Percentiles rank a stretch among this genome's conserved stretches.
Evolutionary conservation across 2,888 invertebrate species (phyloP).

Genomic region (Lasioglossum morio): DNA sequence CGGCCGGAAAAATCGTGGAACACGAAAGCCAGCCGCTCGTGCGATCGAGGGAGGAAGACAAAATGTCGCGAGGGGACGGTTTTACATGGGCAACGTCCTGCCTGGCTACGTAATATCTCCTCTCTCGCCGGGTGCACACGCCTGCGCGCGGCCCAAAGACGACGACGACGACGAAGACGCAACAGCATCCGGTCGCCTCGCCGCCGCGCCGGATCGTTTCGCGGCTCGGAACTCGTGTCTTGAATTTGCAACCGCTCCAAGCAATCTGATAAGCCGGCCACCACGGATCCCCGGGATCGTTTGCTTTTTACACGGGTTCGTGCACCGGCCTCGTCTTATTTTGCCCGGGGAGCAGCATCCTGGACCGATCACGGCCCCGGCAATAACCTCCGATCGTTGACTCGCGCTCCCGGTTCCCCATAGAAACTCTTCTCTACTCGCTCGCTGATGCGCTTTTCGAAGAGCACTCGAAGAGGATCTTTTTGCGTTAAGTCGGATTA

Average conservation of each 20-base stretch:
- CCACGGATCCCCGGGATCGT: constrained; percentile 10
- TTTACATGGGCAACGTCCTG: constrained; percentile 57
- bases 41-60: constrained; percentile 49
- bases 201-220: constrained; percentile 31
- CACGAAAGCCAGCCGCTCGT: constrained; percentile 68
- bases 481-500: neutral
- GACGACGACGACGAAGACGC: neutral
- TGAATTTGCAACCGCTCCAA: constrained; percentile 60
- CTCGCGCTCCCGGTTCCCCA: neutral
- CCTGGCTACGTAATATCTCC: constrained; percentile 58
- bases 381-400: constrained; percentile 11
- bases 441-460: neutral
- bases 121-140: constrained; percentile 36
- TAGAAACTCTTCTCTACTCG: neutral
- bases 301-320: neutral
- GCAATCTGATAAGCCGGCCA: constrained; percentile 56
- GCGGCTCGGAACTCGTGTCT: constrained; percentile 43
- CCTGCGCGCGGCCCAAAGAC: constrained; percentile 21
- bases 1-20: constrained; percentile 65
- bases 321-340: neutral
- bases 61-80: constrained; percentile 63
- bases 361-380: constrained; percentile 1
- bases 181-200: neutral
- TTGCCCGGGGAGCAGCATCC: neutral
- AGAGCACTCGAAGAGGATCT: neutral